Base-by-base conservation (phyloP, 2,113 vertebrate genomes). In the Cyanistes caeruleus region DNA sequence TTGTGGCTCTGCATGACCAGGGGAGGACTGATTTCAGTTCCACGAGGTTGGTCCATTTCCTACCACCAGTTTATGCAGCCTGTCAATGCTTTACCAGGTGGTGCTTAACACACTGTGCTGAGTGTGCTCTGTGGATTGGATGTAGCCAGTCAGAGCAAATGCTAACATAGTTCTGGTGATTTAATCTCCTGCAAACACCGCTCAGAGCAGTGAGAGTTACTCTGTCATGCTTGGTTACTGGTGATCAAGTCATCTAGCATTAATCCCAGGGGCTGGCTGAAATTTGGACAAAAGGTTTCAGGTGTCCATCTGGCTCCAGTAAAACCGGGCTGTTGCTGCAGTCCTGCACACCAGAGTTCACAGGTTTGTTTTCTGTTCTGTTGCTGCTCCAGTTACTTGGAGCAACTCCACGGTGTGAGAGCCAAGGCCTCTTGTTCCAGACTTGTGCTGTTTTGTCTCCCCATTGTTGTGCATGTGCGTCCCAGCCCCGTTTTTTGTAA, bases 331-430 rank as follows among this genome's bases (percentile, higher is more conserved):
- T 89, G 11, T 52, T 77, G 51, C 64, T 79, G 52, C 46, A 69
- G 82, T 48, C 18, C 60, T 64, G 68, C 25, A n/a, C 51, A 53
- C 2, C 28, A 48, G 59, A 73, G 48, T 73, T 85, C 27, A 79
- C 43, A 58, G 75, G 24, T 85, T 83, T 85, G 56, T 67, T 87
- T 91, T 75, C 31, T 87, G 0, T 83, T 86, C 41, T 58, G 30
- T 84, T 91, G 24, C 59, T 95, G 58, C 16, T 73, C 87, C 63
- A 75, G 43, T 94, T 89, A 41, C 49, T 73, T 87, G 58, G 74
- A 94, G 46, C 49, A 73, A 1, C 43, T 49, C 13, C 12, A 7
- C 10, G 17, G 46, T 27, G 11, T 33, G 60, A 62, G 86, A 83
- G 72, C 79, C 72, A 83, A 74, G 39, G 46, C 24, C 31, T 88